Percentiles rank a stretch among this genome's conserved stretches.
Conservation (phyloP, 2,888 invertebrate genomes). For the Erpobdella octoculata region DNA sequence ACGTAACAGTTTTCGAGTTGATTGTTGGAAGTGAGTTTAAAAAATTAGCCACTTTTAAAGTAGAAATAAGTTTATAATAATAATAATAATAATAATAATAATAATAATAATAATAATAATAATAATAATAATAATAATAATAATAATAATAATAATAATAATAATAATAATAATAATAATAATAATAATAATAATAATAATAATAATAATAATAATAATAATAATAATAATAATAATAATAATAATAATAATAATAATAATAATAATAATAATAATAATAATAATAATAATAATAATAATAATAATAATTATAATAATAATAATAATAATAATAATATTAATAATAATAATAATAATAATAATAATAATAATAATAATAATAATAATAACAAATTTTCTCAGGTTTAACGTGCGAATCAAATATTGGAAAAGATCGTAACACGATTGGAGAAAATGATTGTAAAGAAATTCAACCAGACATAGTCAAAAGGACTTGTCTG, state of each 20-base stretch:
- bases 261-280: constrained; percentile 19
- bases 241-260: neutral
- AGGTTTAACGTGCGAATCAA: no score
- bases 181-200: neutral
- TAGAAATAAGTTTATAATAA: no score
- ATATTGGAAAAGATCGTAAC: no score
- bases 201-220: neutral
- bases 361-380: no score
- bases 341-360: no score
- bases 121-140: constrained; percentile 14
- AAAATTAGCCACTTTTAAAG: no score
- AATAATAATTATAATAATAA: constrained; percentile 18
- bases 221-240: constrained; percentile 1
- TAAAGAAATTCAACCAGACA: no score
- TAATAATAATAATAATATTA: neutral
- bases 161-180: neutral
- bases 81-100: constrained; percentile 16
- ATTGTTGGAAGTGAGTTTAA: no score
- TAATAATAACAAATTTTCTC: no score
- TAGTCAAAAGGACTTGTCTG: no score
- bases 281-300: constrained; percentile 20
- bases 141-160: neutral
- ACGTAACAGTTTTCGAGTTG: no score
- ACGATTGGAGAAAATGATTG: no score
- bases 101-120: constrained; percentile 19